Percentiles rank a stretch among this genome's conserved stretches.
Evolutionary conservation across 2,113 vertebrate genomes (phyloP).

Genomic region (Thalassarche chlororhynchos): DNA sequence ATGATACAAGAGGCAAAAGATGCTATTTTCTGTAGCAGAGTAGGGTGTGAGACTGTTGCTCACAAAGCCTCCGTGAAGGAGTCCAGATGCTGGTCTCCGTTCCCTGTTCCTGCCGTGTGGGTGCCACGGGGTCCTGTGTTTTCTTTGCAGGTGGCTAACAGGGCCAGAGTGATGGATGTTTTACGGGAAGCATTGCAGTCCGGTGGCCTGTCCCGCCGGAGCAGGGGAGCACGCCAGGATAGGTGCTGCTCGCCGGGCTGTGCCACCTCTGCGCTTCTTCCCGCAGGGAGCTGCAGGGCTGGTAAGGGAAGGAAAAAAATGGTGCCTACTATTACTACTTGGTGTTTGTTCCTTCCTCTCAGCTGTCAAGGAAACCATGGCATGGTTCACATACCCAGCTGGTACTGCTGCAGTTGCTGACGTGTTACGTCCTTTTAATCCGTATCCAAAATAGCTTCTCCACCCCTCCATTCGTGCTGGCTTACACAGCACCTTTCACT

Average conservation of each 20-base stretch:
- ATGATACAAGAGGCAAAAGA: not conserved
- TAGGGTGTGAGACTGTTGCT: not conserved
- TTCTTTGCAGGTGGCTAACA: conserved; percentile 74
- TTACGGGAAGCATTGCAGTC: conserved; percentile 82
- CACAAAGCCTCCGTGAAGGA: not conserved
- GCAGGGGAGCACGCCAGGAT: conserved; percentile 83
- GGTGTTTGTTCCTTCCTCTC: not conserved
- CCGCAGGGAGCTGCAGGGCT: not conserved
- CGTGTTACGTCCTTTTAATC: not conserved
- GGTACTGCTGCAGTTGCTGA: not conserved
- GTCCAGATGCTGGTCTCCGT: not conserved
- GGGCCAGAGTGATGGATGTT: conserved; percentile 84
- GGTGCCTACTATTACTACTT: not conserved
- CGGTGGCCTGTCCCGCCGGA: conserved; percentile 80
- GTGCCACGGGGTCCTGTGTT: not conserved
- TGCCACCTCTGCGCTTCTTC: not conserved
- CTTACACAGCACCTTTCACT: not conserved
- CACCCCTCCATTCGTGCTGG: not conserved
- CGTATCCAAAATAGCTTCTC: not conserved
- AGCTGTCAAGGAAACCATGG: conserved; percentile 13
- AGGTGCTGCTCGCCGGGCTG: not conserved
- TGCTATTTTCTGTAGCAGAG: not conserved
- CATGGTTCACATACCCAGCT: not conserved
- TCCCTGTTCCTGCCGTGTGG: not conserved
- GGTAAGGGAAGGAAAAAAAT: not conserved